Evolutionary conservation across 2,113 vertebrate genomes (phyloP).

Genomic region (Proterorhinus semilunaris): DNA sequence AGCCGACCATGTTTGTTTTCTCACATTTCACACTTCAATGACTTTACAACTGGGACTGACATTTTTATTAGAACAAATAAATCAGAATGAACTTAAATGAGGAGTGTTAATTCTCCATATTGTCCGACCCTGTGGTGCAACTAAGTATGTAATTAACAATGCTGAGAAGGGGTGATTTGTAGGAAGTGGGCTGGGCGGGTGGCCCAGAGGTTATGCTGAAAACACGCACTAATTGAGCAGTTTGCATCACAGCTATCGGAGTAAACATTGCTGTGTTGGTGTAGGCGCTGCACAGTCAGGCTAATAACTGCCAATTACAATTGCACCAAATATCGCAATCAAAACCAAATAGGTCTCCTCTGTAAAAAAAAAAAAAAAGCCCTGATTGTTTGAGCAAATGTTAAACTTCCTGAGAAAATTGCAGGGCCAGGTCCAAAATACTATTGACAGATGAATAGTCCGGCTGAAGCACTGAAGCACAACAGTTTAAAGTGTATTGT

Average conservation of each 20-base stretch:
- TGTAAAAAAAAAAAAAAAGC: not conserved
- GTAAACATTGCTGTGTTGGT: conserved; percentile 39
- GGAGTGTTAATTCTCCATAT: not conserved
- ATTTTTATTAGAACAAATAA: too few species aligned
- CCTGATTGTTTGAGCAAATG: not conserved
- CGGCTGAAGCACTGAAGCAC: too few species aligned
- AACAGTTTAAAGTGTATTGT: too few species aligned
- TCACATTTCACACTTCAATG: too few species aligned
- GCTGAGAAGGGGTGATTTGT: conserved; percentile 24
- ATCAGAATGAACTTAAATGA: too few species aligned
- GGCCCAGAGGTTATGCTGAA: conserved; percentile 24
- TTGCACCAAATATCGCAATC: not conserved
- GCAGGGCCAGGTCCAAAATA: not conserved
- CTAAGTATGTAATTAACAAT: conserved; percentile 4
- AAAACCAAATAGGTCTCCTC: conserved; percentile 13
- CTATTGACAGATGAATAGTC: not conserved
- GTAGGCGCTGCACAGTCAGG: conserved; percentile 14
- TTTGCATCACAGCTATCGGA: conserved; percentile 36
- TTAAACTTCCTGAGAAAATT: not conserved
- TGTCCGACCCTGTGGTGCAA: not conserved
- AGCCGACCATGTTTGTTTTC: too few species aligned
- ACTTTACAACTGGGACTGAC: too few species aligned
- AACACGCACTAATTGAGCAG: conserved; percentile 28
- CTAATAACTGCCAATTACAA: conserved; percentile 43
- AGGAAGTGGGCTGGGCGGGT: conserved; percentile 21